phyloP scores from a whole-genome alignment of 2,113 vertebrate genomes.

The Trematocara stigmaticum region DNA sequence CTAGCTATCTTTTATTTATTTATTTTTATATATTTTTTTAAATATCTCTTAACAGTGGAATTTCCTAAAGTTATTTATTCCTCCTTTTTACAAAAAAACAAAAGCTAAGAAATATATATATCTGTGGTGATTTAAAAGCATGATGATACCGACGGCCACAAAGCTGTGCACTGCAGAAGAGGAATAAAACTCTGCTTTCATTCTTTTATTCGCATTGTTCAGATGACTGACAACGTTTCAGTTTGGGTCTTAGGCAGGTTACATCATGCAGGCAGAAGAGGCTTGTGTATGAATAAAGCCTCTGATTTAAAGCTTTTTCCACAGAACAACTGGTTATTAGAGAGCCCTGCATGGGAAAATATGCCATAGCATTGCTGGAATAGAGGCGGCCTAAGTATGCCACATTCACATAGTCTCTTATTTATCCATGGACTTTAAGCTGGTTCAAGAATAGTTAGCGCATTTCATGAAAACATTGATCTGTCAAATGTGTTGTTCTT shows the following conservation, averaged over 20 bases:
- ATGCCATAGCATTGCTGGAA: neutral
- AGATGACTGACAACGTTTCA: neutral
- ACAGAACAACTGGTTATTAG: neutral
- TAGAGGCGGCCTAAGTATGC: neutral
- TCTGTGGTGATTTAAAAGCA: neutral
- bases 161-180: neutral
- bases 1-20: neutral
- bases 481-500: neutral
- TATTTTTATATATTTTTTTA: accelerated
- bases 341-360: neutral
- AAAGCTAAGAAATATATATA: neutral
- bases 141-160: neutral
- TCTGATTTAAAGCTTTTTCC: slow-evolving; percentile 23
- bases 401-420: neutral
- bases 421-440: neutral
- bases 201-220: neutral
- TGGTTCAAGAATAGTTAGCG: neutral
- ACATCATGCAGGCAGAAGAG: neutral
- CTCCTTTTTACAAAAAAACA: neutral
- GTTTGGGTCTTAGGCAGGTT: neutral
- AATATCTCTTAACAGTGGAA: neutral
- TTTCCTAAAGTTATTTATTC: neutral
- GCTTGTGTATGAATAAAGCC: neutral
- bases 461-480: neutral
- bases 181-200: neutral